phyloP scores from a whole-genome alignment of 64 coral and sea anemone species.

The Dendronephthya gigantea region DNA sequence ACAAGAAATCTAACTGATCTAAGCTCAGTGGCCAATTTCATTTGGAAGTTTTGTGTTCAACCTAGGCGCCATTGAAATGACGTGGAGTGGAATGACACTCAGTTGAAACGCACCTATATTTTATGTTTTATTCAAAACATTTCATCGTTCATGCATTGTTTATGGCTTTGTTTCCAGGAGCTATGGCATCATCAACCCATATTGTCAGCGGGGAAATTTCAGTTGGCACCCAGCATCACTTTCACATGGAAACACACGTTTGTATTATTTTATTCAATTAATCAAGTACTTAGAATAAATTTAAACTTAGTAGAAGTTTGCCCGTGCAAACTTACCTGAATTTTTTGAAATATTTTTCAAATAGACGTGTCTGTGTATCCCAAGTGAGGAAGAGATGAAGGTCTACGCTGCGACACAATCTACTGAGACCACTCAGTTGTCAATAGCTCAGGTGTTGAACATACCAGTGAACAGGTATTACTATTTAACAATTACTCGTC shows the following conservation, averaged over 20 bases:
- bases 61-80: too few species aligned
- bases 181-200: slow-evolving; percentile 45
- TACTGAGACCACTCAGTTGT: slow-evolving; percentile 28
- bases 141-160: too few species aligned
- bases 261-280: slow-evolving; percentile 47
- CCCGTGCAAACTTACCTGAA: too few species aligned
- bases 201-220: slow-evolving; percentile 42
- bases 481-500: background rate
- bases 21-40: too few species aligned
- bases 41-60: too few species aligned
- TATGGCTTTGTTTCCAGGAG: background rate
- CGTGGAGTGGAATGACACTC: too few species aligned
- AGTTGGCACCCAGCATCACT: slow-evolving; percentile 59
- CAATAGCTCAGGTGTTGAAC: slow-evolving; percentile 51
- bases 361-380: slow-evolving; percentile 60
- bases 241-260: slow-evolving; percentile 90
- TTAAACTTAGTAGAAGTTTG: too few species aligned
- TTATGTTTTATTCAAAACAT: background rate
- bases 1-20: too few species aligned
- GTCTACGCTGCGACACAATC: slow-evolving; percentile 58
- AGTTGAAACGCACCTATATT: too few species aligned
- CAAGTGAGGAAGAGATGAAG: slow-evolving; percentile 63
- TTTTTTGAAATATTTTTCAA: background rate
- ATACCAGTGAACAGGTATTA: slow-evolving; percentile 47
- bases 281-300: background rate